Base-by-base conservation (phyloP, 2,888 invertebrate species). In the Oithona nana region DNA sequence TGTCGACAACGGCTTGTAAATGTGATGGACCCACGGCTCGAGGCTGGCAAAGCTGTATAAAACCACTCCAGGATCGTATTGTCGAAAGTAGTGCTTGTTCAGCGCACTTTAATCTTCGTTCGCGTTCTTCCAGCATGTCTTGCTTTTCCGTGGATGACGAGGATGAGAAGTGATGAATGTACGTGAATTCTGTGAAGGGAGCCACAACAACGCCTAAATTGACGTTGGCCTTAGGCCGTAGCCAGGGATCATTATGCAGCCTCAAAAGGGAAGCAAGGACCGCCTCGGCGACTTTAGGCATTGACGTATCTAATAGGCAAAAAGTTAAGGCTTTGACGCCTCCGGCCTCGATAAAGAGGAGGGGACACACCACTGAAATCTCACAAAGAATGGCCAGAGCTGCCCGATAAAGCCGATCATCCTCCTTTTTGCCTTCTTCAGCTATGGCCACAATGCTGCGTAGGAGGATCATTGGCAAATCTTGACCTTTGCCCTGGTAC, bases 31-130 rank as follows among this genome's bases (percentile, higher is more conserved):
- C 39, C 16, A 39, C 39, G 16, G 16, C 8, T 70, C 83, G 81
- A 68, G 77, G 77, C 28, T 56, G 82, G 72, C 88, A 88, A 75
- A 89, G 87, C 74, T 88, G 87, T 64, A 89, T 76, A 66, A 88
- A 78, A 62, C 94, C 94, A 50, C 92, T 83, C 86, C 92, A 95
- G 67, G 93, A 93, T 65, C 90, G 82, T 67, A 94, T 74, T 64
- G 88, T 69, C 65, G 89, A 88, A 57, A 90, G 76, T 65, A 89
- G 73, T 16, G 88, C 89, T 65, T 88, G 75, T 64, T 88, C 83
- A 69, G 88, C 88, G 69, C 89, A 87, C 29, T 84, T 83, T 71
- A 89, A 87, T 68, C 86, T 6, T 16, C 16, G 39, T 39, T 6
- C 39, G 8, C 39, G 39, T 16, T 39, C 39, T 39, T 39, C 39